Conservation (phyloP, 2,797 vertebrate species). For the Hephaestus fuliginosus region DNA sequence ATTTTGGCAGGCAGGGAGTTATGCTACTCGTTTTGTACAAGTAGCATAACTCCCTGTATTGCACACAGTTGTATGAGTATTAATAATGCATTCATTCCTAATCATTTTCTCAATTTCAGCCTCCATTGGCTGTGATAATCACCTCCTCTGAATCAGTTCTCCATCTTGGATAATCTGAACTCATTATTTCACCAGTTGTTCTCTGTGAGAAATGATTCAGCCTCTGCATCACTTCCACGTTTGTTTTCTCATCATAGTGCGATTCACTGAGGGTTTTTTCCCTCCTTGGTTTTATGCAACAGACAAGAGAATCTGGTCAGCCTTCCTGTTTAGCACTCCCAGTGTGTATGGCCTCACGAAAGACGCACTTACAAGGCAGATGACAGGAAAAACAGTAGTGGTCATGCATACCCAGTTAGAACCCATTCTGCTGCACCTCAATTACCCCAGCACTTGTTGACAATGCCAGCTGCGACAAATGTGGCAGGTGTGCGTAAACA, state of each 20-base stretch:
- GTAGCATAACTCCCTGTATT: slow-evolving; percentile 27
- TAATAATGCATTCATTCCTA: slow-evolving; percentile 60
- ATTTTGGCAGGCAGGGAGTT: slow-evolving; percentile 4
- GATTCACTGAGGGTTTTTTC: not conserved
- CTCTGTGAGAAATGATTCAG: slow-evolving; percentile 48
- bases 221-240: slow-evolving; percentile 31
- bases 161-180: slow-evolving; percentile 58
- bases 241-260: slow-evolving; percentile 35
- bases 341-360: slow-evolving; percentile 1
- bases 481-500: slow-evolving; percentile 45
- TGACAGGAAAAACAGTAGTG: slow-evolving; percentile 21
- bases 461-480: slow-evolving; percentile 33
- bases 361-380: slow-evolving; percentile 25
- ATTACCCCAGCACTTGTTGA: slow-evolving; percentile 43
- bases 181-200: slow-evolving; percentile 64
- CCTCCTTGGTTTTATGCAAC: slow-evolving; percentile 2
- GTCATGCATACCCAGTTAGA: slow-evolving; percentile 1
- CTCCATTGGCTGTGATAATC: slow-evolving; percentile 67
- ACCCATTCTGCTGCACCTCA: slow-evolving; percentile 17
- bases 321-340: slow-evolving; percentile 18
- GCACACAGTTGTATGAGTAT: slow-evolving; percentile 38
- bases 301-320: slow-evolving; percentile 6
- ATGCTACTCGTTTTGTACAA: slow-evolving; percentile 5
- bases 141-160: slow-evolving; percentile 57
- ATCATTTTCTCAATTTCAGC: slow-evolving; percentile 69